Evolutionary conservation across 2,113 vertebrate genomes (phyloP).

Genomic region (Strigops habroptila): DNA sequence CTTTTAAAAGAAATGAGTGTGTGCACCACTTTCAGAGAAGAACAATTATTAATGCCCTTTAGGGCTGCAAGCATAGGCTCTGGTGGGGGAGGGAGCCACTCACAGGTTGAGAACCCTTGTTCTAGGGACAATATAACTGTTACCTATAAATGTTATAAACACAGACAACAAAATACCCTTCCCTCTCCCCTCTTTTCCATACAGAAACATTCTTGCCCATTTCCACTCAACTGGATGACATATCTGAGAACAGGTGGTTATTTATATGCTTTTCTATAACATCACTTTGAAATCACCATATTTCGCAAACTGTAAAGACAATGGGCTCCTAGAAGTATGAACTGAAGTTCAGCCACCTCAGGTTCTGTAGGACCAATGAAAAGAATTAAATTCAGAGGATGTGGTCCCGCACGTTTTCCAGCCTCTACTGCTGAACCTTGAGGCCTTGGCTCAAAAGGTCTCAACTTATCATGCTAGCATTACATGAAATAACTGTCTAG

Average conservation of each 20-base stretch:
- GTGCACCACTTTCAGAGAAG: neutral
- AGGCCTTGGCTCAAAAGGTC: neutral
- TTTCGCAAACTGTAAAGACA: neutral
- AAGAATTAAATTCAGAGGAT: conserved; percentile 4
- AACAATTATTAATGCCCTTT: neutral
- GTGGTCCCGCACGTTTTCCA: neutral
- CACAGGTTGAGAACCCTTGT: conserved; percentile 59
- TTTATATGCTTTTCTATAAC: neutral
- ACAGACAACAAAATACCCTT: neutral
- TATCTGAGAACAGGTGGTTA: conserved; percentile 1
- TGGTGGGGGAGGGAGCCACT: neutral
- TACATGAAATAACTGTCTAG: neutral
- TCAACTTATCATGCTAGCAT: neutral
- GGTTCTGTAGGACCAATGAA: conserved; percentile 1
- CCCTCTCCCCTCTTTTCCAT: neutral
- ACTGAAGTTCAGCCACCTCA: neutral
- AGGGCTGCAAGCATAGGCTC: neutral
- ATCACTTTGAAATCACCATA: neutral
- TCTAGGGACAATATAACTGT: neutral
- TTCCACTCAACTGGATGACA: neutral
- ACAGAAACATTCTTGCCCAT: neutral
- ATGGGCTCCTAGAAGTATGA: neutral
- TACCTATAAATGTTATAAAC: neutral
- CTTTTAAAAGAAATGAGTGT: neutral
- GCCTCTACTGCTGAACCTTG: neutral